These are phyloP conservation scores for Pogonocherus hispidulus DNA, from an alignment of 2,888 invertebrate species.

Conservation along the genomic window DNA sequence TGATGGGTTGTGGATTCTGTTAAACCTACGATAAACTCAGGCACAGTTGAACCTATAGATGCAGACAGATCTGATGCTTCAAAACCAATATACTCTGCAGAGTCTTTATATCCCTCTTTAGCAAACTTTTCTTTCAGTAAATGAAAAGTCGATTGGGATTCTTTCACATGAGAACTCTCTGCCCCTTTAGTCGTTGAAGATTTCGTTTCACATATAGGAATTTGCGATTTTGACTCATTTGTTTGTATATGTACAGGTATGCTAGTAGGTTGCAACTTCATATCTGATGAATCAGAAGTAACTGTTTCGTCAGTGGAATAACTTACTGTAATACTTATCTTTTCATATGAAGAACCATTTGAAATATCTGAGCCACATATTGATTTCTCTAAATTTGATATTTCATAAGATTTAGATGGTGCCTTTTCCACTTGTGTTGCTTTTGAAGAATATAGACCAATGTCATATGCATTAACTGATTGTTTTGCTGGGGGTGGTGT, in stretches of 20 bases:
- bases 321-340: constrained; percentile 39
- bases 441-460: constrained; percentile 26
- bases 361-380: background rate
- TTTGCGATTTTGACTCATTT: background rate
- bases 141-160: background rate
- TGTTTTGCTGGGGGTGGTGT: background rate
- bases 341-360: constrained; percentile 24
- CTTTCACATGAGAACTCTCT: no score
- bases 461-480: constrained; percentile 6
- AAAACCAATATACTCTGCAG: background rate
- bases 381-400: background rate
- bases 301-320: constrained; percentile 38
- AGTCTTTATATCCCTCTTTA: background rate
- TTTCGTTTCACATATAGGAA: no score
- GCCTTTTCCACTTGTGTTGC: background rate
- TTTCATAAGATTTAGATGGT: background rate
- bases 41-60: background rate
- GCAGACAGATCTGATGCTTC: background rate
- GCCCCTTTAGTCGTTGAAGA: no score
- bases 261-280: no score
- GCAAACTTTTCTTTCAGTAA: background rate
- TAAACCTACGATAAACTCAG: constrained; percentile 4
- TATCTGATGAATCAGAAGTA: background rate
- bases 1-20: background rate
- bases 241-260: background rate